Base-by-base conservation (phyloP, 2,888 invertebrate genomes). In the Drosophila barbarae region DNA sequence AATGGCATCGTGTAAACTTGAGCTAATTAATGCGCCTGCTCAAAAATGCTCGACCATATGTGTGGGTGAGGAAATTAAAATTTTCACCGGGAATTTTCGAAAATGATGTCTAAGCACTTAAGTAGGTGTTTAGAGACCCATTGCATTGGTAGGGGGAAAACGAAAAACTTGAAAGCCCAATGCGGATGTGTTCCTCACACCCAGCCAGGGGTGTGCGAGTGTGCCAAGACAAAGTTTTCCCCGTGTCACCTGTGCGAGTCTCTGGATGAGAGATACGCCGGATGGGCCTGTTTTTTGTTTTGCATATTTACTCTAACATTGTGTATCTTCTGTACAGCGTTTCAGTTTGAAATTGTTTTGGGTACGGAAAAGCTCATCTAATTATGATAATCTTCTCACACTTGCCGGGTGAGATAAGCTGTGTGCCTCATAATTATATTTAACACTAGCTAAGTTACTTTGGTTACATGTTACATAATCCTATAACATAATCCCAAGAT, bases 1-100 rank as follows among this genome's bases (percentile, higher is more conserved):
- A 69, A 64, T 61, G 63, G 56, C 57, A 41, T 8, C 59, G 52
- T 51, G 57, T 58, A 78, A 77, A 60, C 68, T 73, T 69, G 49
- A 76, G 71, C 76, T 70, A 77, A 81, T 77, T 81, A 81, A 72
- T 65, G 55, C 26, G 46, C 71, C 50, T 64, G 69, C 72, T 70
- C 56, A 57, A 54, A 74, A 61, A 55, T 51, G 38, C 38, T n/a
- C 34, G 50, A 18, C n/a, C 34, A 41, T 30, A 59, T 61, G 47
- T 66, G 38, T 44, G 44, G 35, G 38, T 39, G 46, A 23, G 54
- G 49, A 55, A 70, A 67, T 76, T 68, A 71, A 52, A 73, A 79
- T 65, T 73, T 73, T 63, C 42, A 69, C 69, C 51, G 36, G 42
- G 50, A 73, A 54, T 64, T 73, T 78, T 42, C 28, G 42, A 50